A percentile compares a stretch with the other conserved stretches of the same genome.
Evolutionary conservation across 2,888 invertebrate genomes (phyloP).

Genomic region (Spilosoma lubricipeda): DNA sequence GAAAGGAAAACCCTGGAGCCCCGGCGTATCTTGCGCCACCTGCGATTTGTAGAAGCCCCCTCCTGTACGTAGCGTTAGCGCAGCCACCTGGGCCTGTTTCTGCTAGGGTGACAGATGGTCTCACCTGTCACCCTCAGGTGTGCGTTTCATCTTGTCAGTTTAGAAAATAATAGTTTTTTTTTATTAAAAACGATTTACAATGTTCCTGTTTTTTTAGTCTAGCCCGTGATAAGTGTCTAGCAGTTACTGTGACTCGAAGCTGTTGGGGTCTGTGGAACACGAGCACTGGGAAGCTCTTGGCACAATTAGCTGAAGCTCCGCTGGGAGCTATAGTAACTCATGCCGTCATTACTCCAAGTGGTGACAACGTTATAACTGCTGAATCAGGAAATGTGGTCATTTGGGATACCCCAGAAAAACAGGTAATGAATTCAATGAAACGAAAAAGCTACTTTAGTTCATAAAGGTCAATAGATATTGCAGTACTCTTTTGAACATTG

Average conservation of each 20-base stretch:
- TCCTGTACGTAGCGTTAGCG: too few species aligned
- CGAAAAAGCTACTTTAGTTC: too few species aligned
- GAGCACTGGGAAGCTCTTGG: conserved; percentile 92
- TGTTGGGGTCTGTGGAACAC: conserved; percentile 98
- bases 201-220: conserved; percentile 80
- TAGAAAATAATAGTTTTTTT: background rate
- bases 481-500: too few species aligned
- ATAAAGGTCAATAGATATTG: too few species aligned
- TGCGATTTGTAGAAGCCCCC: too few species aligned
- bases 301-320: conserved; percentile 96
- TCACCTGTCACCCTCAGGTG: too few species aligned
- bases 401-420: conserved; percentile 89
- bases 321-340: conserved; percentile 98
- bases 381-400: conserved; percentile 96
- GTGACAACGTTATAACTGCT: conserved; percentile 94
- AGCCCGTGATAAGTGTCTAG: conserved; percentile 92
- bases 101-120: too few species aligned
- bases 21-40: too few species aligned
- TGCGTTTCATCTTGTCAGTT: too few species aligned
- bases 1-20: too few species aligned
- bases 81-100: too few species aligned
- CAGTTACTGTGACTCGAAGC: conserved; percentile 96
- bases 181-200: background rate
- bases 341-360: conserved; percentile 94
- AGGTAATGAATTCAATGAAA: conserved; percentile 57